phyloP scores from a whole-genome alignment of 1,140 invertebrate species.

The Brachionus rubens region DNA sequence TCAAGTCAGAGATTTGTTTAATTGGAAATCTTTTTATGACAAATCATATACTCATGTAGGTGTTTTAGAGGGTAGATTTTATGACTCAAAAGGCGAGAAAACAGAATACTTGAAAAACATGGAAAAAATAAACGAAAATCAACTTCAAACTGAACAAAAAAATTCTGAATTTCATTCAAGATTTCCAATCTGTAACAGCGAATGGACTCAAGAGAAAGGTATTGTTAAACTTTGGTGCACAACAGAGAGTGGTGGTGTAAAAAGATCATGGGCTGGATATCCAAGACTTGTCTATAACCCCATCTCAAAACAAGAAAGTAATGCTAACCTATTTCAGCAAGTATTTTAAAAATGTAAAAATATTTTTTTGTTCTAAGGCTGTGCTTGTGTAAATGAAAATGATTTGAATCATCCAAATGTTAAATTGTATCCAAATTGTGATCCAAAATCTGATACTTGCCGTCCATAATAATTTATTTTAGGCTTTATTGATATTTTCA shows the following conservation, averaged over 20 bases:
- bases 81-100: neutral
- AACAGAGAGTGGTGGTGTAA: slow-evolving; percentile 34
- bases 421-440: slow-evolving; percentile 43
- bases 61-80: slow-evolving; percentile 27
- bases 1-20: slow-evolving; percentile 19
- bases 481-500: too few relatives aligned
- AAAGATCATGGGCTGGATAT: slow-evolving; percentile 35
- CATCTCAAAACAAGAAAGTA: slow-evolving; percentile 29
- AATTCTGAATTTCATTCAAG: slow-evolving; percentile 13
- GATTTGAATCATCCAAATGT: slow-evolving; percentile 41
- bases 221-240: slow-evolving; percentile 37
- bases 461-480: too few relatives aligned
- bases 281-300: slow-evolving; percentile 41
- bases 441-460: slow-evolving; percentile 23
- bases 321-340: neutral
- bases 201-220: slow-evolving; percentile 43
- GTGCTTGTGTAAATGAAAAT: slow-evolving; percentile 44
- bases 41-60: slow-evolving; percentile 34
- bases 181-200: slow-evolving; percentile 45
- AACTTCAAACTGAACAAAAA: slow-evolving; percentile 5
- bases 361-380: slow-evolving; percentile 13
- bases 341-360: neutral
- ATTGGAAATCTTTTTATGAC: slow-evolving; percentile 45
- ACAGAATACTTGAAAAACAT: slow-evolving; percentile 4
- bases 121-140: slow-evolving; percentile 28